phyloP scores from a whole-genome alignment of 1,140 invertebrate genomes.

The Drosophila setifemur region DNA sequence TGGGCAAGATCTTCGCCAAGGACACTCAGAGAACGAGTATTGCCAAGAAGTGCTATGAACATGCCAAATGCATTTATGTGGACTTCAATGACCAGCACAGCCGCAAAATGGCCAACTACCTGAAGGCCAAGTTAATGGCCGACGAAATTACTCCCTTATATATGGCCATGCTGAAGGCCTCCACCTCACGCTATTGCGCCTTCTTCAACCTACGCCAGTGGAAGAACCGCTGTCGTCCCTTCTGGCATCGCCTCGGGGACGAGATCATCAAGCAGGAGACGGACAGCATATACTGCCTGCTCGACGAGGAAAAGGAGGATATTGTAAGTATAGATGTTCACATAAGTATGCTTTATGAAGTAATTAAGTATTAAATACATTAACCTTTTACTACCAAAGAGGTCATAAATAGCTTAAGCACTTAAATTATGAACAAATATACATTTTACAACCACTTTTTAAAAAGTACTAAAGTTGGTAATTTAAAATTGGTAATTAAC shows the following conservation, averaged over 20 bases:
- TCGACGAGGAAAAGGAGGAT: constrained; percentile 61
- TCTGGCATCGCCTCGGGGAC: constrained; percentile 55
- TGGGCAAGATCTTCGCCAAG: constrained; percentile 67
- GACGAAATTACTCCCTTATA: constrained; percentile 71
- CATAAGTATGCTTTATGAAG: too few species aligned
- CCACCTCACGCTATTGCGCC: constrained; percentile 50
- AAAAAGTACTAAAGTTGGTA: too few species aligned
- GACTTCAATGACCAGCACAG: constrained; percentile 62
- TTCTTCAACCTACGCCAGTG: constrained; percentile 72
- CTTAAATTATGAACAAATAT: too few species aligned
- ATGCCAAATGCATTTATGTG: constrained; percentile 69
- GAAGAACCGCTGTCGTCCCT: constrained; percentile 72
- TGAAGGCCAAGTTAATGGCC: constrained; percentile 70
- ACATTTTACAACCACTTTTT: too few species aligned
- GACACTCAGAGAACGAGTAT: constrained; percentile 41
- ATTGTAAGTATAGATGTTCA: too few species aligned
- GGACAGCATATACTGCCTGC: constrained; percentile 63
- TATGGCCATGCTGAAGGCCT: constrained; percentile 73
- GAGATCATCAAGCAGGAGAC: constrained; percentile 60
- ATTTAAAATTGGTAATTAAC: too few species aligned
- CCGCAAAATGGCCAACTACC: constrained; percentile 62
- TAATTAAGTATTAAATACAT: too few species aligned
- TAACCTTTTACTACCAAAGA: too few species aligned
- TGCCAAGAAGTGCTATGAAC: constrained; percentile 66
- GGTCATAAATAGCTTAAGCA: too few species aligned